Percentiles rank a stretch among this genome's conserved stretches.
Evolutionary conservation across 2,797 vertebrate genomes (phyloP).

Genomic region (Thamnophis elegans): DNA sequence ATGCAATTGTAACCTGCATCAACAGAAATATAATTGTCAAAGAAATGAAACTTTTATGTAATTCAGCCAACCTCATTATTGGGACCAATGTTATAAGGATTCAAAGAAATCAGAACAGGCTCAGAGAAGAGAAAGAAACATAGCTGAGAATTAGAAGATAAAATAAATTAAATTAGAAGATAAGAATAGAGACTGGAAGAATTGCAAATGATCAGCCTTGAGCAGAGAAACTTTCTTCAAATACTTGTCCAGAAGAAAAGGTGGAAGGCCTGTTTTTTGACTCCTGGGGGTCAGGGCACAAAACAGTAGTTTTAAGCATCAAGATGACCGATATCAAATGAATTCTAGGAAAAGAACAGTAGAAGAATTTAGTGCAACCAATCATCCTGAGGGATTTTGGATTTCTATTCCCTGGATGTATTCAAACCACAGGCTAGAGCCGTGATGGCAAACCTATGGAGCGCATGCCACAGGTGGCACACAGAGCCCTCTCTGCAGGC

Average conservation of each 20-base stretch:
- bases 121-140: neutral
- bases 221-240: neutral
- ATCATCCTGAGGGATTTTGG: neutral
- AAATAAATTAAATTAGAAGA: neutral
- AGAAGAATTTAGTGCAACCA: neutral
- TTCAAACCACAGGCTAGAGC: neutral
- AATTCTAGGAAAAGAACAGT: neutral
- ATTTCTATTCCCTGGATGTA: neutral
- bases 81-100: neutral
- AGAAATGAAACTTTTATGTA: neutral
- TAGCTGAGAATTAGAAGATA: neutral
- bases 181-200: neutral
- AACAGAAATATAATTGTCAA: neutral
- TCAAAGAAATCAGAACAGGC: neutral
- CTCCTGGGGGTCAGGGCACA: neutral
- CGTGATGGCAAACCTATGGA: too few relatives aligned
- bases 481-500: too few relatives aligned
- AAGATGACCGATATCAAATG: neutral
- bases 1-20: neutral
- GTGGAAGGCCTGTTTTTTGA: neutral
- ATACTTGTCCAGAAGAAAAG: neutral
- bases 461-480: too few relatives aligned
- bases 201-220: neutral
- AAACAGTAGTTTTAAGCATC: neutral
- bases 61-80: neutral